Evolutionary conservation across 1,140 invertebrate genomes (phyloP).

Genomic region (Drosophila saltans): DNA sequence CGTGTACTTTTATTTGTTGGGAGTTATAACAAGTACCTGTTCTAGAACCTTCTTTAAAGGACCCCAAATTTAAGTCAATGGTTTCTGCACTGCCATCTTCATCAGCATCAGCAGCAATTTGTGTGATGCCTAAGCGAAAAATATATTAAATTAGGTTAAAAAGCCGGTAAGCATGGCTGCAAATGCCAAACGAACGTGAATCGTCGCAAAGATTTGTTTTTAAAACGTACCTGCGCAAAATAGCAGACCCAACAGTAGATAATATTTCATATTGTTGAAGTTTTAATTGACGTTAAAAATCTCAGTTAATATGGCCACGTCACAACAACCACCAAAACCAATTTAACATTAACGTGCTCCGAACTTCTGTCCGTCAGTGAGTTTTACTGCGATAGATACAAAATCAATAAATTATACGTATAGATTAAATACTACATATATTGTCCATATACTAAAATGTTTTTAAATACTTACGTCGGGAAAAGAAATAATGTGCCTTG

Average conservation of each 20-base stretch:
- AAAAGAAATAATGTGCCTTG: neutral
- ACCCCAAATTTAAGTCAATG: constrained; percentile 90
- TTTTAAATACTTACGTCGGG: neutral
- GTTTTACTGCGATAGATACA: constrained; percentile 31
- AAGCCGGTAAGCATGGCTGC: constrained; percentile 31
- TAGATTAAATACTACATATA: neutral
- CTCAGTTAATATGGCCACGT: constrained; percentile 59
- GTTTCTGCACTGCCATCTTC: constrained; percentile 84
- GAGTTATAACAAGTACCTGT: constrained; percentile 87
- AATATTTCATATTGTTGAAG: constrained; percentile 84
- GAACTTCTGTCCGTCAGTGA: constrained; percentile 11
- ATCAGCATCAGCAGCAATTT: constrained; percentile 72
- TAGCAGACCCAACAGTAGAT: constrained; percentile 84
- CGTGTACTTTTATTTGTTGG: constrained; percentile 50
- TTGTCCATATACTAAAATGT: neutral
- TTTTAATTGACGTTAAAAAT: constrained; percentile 26
- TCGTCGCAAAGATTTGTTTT: constrained; percentile 36
- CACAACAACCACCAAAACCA: constrained; percentile 41
- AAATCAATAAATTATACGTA: neutral
- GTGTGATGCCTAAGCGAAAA: constrained; percentile 69
- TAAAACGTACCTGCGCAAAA: constrained; percentile 84
- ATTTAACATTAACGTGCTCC: neutral
- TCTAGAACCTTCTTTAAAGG: constrained; percentile 91
- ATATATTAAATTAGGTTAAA: constrained; percentile 70
- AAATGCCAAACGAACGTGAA: constrained; percentile 12